Conservation (phyloP, 2,888 invertebrate species). For the Trachelus troglodyta region DNA sequence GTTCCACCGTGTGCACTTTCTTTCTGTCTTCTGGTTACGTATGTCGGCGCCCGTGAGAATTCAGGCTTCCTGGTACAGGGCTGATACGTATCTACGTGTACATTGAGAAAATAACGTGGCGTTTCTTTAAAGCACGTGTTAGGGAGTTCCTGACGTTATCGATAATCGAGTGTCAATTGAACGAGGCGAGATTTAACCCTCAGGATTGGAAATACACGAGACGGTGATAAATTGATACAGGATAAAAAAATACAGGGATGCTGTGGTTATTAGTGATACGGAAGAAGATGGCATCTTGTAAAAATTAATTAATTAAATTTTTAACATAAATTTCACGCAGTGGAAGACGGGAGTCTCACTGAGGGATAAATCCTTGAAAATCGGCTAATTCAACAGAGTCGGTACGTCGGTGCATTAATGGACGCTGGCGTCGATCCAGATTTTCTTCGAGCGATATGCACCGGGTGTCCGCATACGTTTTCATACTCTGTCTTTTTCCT, state of each 20-base stretch:
- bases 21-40: not conserved
- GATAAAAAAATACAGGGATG: not conserved
- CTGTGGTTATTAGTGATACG: not conserved
- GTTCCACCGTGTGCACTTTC: not conserved
- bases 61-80: not conserved
- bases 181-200: not conserved
- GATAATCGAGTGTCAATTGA: too few species aligned
- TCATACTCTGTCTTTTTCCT: constrained; percentile 12
- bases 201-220: not conserved
- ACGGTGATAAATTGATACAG: not conserved
- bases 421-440: constrained; percentile 41
- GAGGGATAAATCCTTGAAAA: not conserved
- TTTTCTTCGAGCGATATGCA: constrained; percentile 26
- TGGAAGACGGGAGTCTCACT: accelerated
- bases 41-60: not conserved
- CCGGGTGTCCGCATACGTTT: constrained; percentile 13
- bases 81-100: too few species aligned
- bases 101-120: too few species aligned
- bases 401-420: constrained; percentile 33
- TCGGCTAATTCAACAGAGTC: not conserved
- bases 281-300: not conserved
- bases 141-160: too few species aligned
- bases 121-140: too few species aligned
- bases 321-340: not conserved
- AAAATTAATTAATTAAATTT: too few species aligned